These are phyloP conservation scores for Aphaenogaster floridana DNA, from an alignment of 1,140 invertebrate genomes.

Conservation along the genomic window DNA sequence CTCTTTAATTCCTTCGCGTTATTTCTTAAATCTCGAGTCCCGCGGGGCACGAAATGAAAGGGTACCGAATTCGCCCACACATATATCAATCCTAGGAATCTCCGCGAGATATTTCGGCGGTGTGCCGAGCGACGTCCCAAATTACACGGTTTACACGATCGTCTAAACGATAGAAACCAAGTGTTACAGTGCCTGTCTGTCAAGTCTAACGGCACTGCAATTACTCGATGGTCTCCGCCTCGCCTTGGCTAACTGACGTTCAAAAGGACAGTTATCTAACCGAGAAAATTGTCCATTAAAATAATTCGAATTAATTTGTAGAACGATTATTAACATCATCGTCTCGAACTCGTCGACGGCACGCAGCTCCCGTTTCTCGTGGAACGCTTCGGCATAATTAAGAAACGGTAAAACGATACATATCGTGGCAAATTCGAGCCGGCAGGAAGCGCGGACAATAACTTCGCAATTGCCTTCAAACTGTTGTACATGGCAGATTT, in stretches of 20 bases:
- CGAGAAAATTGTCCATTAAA: slow-evolving; percentile 81
- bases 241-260: slow-evolving; percentile 56
- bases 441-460: slow-evolving; percentile 52
- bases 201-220: slow-evolving; percentile 75
- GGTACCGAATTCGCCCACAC: slow-evolving; percentile 58
- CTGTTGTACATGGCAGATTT: slow-evolving; percentile 31
- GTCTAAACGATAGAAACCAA: slow-evolving; percentile 79
- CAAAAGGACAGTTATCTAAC: slow-evolving; percentile 67
- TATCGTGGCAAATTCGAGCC: slow-evolving; percentile 21
- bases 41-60: slow-evolving; percentile 70
- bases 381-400: neutral
- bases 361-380: slow-evolving; percentile 9
- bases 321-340: slow-evolving; percentile 11
- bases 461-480: slow-evolving; percentile 54
- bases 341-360: neutral
- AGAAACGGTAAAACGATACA: neutral
- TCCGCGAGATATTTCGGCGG: slow-evolving; percentile 26
- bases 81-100: slow-evolving; percentile 73
- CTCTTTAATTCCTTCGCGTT: slow-evolving; percentile 71
- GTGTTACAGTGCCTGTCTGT: slow-evolving; percentile 75
- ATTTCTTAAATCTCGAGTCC: slow-evolving; percentile 66
- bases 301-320: slow-evolving; percentile 82
- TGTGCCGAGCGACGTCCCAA: slow-evolving; percentile 64
- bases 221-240: slow-evolving; percentile 66
- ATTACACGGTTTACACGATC: slow-evolving; percentile 72